Percentiles rank a stretch among this genome's conserved stretches.
Conservation (phyloP, 2,113 vertebrate species). For the Ictidomys tridecemlineatus region DNA sequence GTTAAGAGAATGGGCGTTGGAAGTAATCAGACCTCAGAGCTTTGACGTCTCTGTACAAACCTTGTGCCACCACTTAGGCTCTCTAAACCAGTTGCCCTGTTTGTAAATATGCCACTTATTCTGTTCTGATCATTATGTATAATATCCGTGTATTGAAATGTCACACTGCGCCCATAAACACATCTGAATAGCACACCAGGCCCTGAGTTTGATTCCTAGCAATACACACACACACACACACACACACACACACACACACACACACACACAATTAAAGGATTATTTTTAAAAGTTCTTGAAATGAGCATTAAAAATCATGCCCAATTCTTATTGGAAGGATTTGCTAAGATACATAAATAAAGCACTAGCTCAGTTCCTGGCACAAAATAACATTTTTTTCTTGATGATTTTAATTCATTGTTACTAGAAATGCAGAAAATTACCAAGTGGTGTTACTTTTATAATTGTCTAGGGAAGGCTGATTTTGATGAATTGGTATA, state of each 20-base stretch:
- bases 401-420: neutral
- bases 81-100: neutral
- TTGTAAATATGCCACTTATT: neutral
- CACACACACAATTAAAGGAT: neutral
- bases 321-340: neutral
- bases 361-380: neutral
- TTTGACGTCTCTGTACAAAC: neutral
- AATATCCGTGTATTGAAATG: neutral
- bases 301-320: neutral
- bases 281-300: neutral
- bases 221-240: neutral
- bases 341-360: neutral
- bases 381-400: neutral
- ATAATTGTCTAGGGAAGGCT: slow-evolving; percentile 22
- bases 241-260: no score
- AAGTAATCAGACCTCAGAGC: neutral
- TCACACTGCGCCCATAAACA: neutral
- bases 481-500: slow-evolving; percentile 16
- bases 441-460: slow-evolving; percentile 45
- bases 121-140: neutral
- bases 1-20: neutral
- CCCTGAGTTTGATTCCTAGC: no score
- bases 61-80: neutral
- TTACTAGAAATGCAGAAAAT: slow-evolving; percentile 26
- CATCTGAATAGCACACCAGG: neutral